Base-by-base conservation (phyloP, 2,888 invertebrate species). In the Rotaria macrura region DNA sequence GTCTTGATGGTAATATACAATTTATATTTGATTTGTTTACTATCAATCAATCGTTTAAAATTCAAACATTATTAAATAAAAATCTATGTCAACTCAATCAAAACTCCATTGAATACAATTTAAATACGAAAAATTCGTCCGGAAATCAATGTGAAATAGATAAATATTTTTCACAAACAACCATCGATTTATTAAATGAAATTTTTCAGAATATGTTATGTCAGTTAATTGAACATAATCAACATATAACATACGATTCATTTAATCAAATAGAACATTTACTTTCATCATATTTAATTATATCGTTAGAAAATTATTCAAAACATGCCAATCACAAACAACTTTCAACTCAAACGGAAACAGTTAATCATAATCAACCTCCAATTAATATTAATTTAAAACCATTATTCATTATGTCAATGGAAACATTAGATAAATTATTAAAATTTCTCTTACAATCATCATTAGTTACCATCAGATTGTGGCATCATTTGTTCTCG, bases 401-500 rank as follows among this genome's bases (percentile, higher is more conserved):
- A 79, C 79, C 79, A 79, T n/a, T 79, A 43, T 43, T 79, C n/a
- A 17, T 43, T n/a, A 79, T 79, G 79, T 79, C 79, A n/a, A 43
- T 79, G 12, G 79, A 79, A 25, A 79, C 79, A 79, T 79, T 79
- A 43, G 43, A 79, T 4, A 25, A 79, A n/a, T 43, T 79, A 25
- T n/a, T 40, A 43, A 43, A 25, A 14, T 79, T 43, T 43, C 7
- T 79, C 5, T 43, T 25, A 10, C 23, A 43, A 12, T 43, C 40
- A 43, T 43, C 40, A 20, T 25, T 43, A 43, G 10, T 79, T 34
- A 79, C 79, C 10, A 40, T n/a, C 23, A 23, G 43, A n/a, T 25
- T 79, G 10, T 79, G 79, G 79, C 79, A 79, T 79, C 79, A 79
- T 79, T n/a, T 79, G n/a, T 79, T 79, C 43, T 43, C 79, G 9